Evolutionary conservation across 1,140 invertebrate genomes (phyloP), one percentile per base, ranked within the genome.

Genomic region (Pseudachorutes palmiensis): DNA sequence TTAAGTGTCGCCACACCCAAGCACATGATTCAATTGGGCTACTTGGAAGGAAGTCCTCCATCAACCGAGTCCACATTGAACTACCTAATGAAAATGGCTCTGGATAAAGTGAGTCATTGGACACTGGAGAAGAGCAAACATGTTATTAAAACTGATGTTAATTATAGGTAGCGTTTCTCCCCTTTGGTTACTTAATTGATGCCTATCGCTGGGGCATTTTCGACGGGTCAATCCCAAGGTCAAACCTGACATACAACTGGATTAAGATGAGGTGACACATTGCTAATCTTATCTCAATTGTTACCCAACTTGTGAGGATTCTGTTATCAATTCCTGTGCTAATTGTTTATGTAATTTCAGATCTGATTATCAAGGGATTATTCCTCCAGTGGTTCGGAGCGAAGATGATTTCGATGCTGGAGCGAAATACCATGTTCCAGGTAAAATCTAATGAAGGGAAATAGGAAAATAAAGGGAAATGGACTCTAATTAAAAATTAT

Each of bases 321-420:
- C 9, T 22, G 29, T 5, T 32, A 5, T 31, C 12, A n/a, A 31
- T 63, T 55, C 24, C 2, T 32, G 57, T 74, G 26, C 76, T 78
- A 80, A 49, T 76, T 14, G 16, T 9, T 61, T 16, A 61, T 61
- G n/a, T n/a, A n/a, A 12, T 3, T 30, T 22, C 19, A 89, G 89
- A 72, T 88, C 91, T 75, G 83, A 85, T 74, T 90, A 89, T 70
- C 85, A 89, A 31, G 91, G 91, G 1, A 84, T 90, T 28, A 91
- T 91, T 74, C 91, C 92, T 0, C 91, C 92, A 9, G 86, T 92
- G 1, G 78, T 89, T 0, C 82, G 92, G 48, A 90, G 88, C 0
- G 91, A 94, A 76, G 82, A 86, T 41, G 91, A 95, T 78, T 95
- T 95, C 74, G 92, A 95, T 78, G 85, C 91, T 61, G 92, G 91